Evolutionary conservation across 2,888 invertebrate species (phyloP).

Genomic region (Drosophila flavopinicola): DNA sequence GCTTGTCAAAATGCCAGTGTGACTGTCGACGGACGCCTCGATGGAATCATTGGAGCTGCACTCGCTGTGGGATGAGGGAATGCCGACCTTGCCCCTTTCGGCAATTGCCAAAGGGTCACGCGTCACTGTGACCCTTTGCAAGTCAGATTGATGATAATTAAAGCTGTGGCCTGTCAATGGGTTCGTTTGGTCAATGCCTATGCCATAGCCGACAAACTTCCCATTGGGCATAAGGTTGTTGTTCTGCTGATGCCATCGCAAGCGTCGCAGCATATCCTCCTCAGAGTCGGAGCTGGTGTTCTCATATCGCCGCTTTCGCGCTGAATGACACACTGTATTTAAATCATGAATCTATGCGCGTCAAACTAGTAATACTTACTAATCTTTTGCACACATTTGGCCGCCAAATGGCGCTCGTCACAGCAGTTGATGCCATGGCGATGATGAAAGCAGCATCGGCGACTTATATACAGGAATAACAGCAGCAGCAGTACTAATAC

Average conservation of each 20-base stretch:
- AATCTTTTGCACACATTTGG: slow-evolving; percentile 84
- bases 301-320: slow-evolving; percentile 83
- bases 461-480: slow-evolving; percentile 93
- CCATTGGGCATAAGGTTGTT: slow-evolving; percentile 81
- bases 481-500: slow-evolving; percentile 93
- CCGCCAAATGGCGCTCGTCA: slow-evolving; percentile 85
- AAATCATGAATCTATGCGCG: neutral
- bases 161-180: slow-evolving; percentile 81
- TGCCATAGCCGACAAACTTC: slow-evolving; percentile 81
- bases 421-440: slow-evolving; percentile 88
- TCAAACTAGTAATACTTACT: slow-evolving; percentile 73
- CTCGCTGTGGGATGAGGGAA: slow-evolving; percentile 84
- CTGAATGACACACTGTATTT: slow-evolving; percentile 50
- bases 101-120: slow-evolving; percentile 84
- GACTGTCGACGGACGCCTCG: slow-evolving; percentile 84
- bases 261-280: slow-evolving; percentile 87
- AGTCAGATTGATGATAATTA: slow-evolving; percentile 81
- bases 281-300: slow-evolving; percentile 90
- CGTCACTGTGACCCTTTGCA: slow-evolving; percentile 83
- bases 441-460: slow-evolving; percentile 89
- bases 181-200: slow-evolving; percentile 80
- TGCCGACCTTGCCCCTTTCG: slow-evolving; percentile 84
- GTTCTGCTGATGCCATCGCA: slow-evolving; percentile 85
- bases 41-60: slow-evolving; percentile 84
- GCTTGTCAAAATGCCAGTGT: slow-evolving; percentile 82